Conservation (phyloP, 2,888 invertebrate genomes). For the Rotaria macrura region DNA sequence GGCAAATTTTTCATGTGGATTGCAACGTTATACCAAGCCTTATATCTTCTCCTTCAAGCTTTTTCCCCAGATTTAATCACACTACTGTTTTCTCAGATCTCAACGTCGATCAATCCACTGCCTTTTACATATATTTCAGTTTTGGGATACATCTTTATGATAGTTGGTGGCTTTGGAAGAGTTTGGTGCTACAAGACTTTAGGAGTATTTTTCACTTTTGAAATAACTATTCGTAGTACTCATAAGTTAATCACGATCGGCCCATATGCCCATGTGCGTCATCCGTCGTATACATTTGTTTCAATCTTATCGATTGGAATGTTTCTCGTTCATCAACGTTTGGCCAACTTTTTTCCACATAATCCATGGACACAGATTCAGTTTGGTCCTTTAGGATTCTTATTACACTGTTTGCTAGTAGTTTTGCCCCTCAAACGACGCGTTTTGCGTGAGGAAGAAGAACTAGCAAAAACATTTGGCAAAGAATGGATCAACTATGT, state of each 20-base stretch:
- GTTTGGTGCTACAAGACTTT: not conserved
- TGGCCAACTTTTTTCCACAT: not conserved
- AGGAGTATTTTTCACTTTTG: constrained; percentile 6
- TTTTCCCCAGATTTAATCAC: not conserved
- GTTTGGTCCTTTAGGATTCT: too few species aligned
- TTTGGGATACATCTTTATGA: not conserved
- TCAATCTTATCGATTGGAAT: not conserved
- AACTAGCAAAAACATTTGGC: too few species aligned
- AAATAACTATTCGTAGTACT: not conserved
- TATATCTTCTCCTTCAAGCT: not conserved
- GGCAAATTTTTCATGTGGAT: not conserved
- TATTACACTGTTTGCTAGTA: too few species aligned
- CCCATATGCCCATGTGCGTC: constrained; percentile 6
- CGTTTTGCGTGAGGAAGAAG: not conserved
- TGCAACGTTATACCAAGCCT: not conserved
- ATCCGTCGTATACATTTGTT: constrained; percentile 6
- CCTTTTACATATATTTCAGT: not conserved
- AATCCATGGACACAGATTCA: too few species aligned
- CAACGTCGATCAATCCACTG: too few species aligned
- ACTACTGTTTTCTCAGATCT: too few species aligned
- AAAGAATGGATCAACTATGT: too few species aligned
- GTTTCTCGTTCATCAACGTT: not conserved
- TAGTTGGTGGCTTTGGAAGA: not conserved
- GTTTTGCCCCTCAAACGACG: not conserved
- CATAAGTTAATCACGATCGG: not conserved